Evolutionary conservation across 2,888 invertebrate genomes (phyloP), one percentile per base, ranked within the genome.

Genomic region (Nymphalis urticae): DNA sequence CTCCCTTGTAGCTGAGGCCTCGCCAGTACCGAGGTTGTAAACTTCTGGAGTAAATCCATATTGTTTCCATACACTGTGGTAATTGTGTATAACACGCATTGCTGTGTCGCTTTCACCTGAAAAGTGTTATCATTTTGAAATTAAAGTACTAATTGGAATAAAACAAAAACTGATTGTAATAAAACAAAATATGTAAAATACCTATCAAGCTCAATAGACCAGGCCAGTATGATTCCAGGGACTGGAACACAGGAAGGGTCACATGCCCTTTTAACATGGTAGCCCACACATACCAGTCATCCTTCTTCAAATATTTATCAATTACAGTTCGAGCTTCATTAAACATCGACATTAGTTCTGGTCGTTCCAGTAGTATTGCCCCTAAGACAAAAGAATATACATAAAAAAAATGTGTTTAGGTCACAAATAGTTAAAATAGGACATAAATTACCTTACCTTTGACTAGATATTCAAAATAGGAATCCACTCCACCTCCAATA

Each of bases 251-350:
- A 0, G 99, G 99, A 78, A 98, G 89, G 0, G 99, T 98, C 8
- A 99, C 97, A 82, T 97, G 97, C 0, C 98, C 99, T 80, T 98
- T 97, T 59, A 96, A 95, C 99, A 99, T 99, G n/a, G 98, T 97
- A 0, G 98, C 99, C 99, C 99, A 99, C 79, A 99, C 95, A 84
- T 98, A 98, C 99, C 99, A 99, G 85, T 99, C 99, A 77, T 98
- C 98, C 79, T 97, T 96, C 80, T 97, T 96, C 79, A 99, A 90
- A 80, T 97, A 96, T 79, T 96, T 96, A 80, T 97, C 97, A 54
- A 97, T 97, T 0, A 96, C 94, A 60, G 91, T 89, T 62, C 95
- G 94, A 0, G 96, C 96, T 79, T 96, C 97, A 69, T 95, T 94
- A 82, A 99, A 99, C 95, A 98, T 97, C 62, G 97, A 95, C 94